Evolutionary conservation across 2,888 invertebrate genomes (phyloP).

Genomic region (Chromoteleia sp.): DNA sequence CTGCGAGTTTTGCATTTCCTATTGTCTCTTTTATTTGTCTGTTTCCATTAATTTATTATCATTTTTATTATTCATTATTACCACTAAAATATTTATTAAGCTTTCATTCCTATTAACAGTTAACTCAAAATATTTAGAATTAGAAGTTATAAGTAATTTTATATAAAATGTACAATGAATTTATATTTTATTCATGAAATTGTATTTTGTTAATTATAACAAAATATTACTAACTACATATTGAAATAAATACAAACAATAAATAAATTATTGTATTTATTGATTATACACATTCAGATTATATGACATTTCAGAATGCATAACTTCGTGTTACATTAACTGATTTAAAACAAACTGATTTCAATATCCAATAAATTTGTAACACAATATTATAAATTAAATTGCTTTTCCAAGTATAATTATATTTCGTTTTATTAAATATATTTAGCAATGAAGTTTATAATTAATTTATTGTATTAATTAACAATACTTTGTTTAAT

Average conservation of each 20-base stretch:
- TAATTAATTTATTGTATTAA: too few relatives aligned
- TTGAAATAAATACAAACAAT: background rate
- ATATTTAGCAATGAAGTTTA: too few relatives aligned
- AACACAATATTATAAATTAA: background rate
- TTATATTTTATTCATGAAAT: background rate
- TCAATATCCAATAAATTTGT: too few relatives aligned
- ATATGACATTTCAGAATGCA: background rate
- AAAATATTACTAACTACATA: too few relatives aligned
- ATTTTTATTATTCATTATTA: too few relatives aligned
- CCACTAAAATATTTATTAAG: background rate
- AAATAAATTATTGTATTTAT: background rate
- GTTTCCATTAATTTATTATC: background rate
- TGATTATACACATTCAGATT: background rate
- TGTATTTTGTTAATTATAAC: background rate
- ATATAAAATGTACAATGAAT: background rate
- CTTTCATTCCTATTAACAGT: background rate
- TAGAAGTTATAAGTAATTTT: background rate
- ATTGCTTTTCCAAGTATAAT: background rate
- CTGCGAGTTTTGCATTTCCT: background rate
- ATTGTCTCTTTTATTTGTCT: background rate
- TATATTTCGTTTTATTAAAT: too few relatives aligned
- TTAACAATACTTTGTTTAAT: too few relatives aligned
- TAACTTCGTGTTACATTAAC: background rate
- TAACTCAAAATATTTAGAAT: too few relatives aligned
- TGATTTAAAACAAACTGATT: too few relatives aligned